Conservation (phyloP, 1,140 invertebrate species). For the Mizuhopecten yessoensis region DNA sequence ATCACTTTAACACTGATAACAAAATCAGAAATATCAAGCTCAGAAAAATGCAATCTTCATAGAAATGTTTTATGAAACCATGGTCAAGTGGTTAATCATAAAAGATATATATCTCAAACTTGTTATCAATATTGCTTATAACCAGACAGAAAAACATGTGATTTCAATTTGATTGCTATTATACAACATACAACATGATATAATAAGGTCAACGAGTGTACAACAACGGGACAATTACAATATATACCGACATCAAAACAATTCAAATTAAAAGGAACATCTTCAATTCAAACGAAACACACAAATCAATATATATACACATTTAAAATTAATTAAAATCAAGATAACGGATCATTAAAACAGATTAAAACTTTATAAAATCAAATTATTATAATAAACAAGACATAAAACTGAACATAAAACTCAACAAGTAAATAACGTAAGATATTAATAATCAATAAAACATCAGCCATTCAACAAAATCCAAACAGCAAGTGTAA, state of each 20-base stretch:
- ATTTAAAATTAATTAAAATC: slow-evolving; percentile 19
- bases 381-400: slow-evolving; percentile 17
- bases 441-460: neutral
- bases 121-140: neutral
- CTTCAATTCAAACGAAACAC: slow-evolving; percentile 29
- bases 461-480: neutral
- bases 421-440: neutral
- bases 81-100: neutral
- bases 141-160: slow-evolving; percentile 30
- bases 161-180: neutral
- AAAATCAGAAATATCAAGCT: neutral
- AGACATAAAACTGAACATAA: neutral
- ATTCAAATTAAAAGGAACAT: slow-evolving; percentile 14
- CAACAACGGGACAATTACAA: neutral
- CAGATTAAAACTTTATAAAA: neutral
- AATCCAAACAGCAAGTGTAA: slow-evolving; percentile 16
- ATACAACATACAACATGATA: neutral
- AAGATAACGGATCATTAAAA: slow-evolving; percentile 34
- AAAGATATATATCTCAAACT: neutral
- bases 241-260: neutral
- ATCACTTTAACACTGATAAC: neutral
- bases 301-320: slow-evolving; percentile 20
- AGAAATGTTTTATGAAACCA: neutral
- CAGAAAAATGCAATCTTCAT: too few relatives aligned
- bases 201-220: neutral